Conservation (phyloP, 2,113 vertebrate species). For the Urocitellus parryii region DNA sequence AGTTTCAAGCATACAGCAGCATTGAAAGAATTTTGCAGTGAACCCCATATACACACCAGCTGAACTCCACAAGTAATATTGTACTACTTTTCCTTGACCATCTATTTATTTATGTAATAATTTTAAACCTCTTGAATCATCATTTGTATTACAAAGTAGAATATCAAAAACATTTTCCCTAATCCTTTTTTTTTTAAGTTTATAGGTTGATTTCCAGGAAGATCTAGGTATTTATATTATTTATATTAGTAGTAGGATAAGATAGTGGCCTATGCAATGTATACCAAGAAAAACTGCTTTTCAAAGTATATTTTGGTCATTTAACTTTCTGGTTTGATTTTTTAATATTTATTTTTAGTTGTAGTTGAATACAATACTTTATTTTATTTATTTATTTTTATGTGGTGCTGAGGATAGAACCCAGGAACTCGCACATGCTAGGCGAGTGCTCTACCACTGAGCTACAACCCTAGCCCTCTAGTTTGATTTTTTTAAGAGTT, state of each 20-base stretch:
- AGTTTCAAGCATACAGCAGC: background rate
- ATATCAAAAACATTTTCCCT: background rate
- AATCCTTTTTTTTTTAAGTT: background rate
- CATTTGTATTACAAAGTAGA: conserved; percentile 34
- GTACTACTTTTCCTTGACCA: background rate
- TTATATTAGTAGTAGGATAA: background rate
- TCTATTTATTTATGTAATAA: background rate
- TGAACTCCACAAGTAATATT: background rate
- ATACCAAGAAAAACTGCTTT: background rate
- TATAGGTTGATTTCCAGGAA: conserved; percentile 20
- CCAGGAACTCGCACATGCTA: too few relatives aligned
- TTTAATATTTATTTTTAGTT: too few relatives aligned
- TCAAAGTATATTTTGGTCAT: background rate
- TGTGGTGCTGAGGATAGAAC: too few relatives aligned
- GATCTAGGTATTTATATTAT: background rate
- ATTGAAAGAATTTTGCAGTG: background rate
- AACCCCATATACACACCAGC: background rate
- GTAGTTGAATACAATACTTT: too few relatives aligned
- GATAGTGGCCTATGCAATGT: background rate
- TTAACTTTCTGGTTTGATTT: background rate
- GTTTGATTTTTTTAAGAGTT: background rate
- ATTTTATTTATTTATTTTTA: too few relatives aligned
- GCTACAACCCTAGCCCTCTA: too few relatives aligned
- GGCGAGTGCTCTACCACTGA: too few relatives aligned
- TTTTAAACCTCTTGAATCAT: conserved; percentile 24